Base-by-base conservation (phyloP, 2,797 vertebrate genomes). In the Threskiornis aethiopicus region DNA sequence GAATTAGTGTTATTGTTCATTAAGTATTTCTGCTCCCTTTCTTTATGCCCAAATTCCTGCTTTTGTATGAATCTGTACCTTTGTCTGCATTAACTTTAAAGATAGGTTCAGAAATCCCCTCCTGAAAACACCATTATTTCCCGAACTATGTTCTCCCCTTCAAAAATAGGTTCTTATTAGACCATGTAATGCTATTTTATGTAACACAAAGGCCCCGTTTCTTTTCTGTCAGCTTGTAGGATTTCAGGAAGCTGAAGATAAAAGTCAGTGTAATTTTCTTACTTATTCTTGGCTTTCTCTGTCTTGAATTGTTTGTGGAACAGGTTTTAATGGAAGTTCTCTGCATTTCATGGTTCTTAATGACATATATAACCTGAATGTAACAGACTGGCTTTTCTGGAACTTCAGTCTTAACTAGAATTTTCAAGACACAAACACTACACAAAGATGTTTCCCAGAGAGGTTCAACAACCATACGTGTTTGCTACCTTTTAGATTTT, bases 341-440 rank as follows among this genome's bases (percentile, higher is more conserved):
- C 57, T 85, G 47, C 59, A 72, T 92, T 87, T 90, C 61, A 59
- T 83, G 24, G 11, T 83, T 75, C 55, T 75, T 94, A 94, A 92
- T 84, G 81, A 59, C 11, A 57, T 41, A 13, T 15, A 35, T 16
- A 71, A 79, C 15, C 66, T 62, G 39, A 79, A 84, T 33, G 47
- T 16, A 70, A 66, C 51, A 87, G 77, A 90, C 77, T 79, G 72
- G 82, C 59, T 94, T 89, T 93, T 85, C 94, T 93, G 42, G 89
- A 94, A 85, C n/a, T 81, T 94, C 79, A 83, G 59, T 84, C 37
- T 55, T n/a, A 73, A 64, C 42, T 83, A 66, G 71, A 83, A 67
- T 87, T 91, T 73, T 70, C 44, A 67, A 83, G 57, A 54, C 28
- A 37, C 21, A 75, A 78, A 49, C 9, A 39, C 7, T 67, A 52